These are phyloP conservation scores for Morinoia aosen DNA, from an alignment of 2,888 invertebrate genomes.

Conservation along the genomic window DNA sequence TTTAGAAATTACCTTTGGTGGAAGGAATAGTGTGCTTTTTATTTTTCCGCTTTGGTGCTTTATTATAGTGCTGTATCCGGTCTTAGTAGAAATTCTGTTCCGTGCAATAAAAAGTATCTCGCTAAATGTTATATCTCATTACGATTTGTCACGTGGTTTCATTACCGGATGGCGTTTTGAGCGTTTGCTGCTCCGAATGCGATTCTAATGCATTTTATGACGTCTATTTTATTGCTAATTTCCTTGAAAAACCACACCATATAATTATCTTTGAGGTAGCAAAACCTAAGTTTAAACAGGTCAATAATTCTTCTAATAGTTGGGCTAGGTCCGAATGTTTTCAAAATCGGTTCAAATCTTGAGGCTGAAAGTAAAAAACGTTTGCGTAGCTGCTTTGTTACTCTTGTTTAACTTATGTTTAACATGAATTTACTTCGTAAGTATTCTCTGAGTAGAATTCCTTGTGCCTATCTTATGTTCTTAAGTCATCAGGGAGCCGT, in stretches of 20 bases:
- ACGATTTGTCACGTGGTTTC: not conserved
- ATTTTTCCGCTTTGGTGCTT: not conserved
- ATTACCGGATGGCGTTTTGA: not conserved
- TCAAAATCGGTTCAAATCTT: not conserved
- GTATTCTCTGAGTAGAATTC: not conserved
- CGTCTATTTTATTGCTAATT: not conserved
- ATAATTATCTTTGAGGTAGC: not conserved
- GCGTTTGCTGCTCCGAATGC: not conserved
- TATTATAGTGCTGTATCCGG: not conserved
- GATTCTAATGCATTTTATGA: not conserved
- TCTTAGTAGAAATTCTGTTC: not conserved
- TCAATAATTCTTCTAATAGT: not conserved
- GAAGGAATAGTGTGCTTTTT: not conserved
- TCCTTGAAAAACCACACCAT: not conserved
- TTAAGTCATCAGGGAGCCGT: too few relatives aligned
- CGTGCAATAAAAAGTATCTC: not conserved
- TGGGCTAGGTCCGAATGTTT: not conserved
- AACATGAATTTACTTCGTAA: not conserved
- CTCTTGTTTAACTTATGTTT: not conserved
- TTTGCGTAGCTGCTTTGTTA: not conserved
- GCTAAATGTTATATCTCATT: not conserved
- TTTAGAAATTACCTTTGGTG: not conserved
- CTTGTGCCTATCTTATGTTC: not conserved
- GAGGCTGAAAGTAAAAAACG: not conserved
- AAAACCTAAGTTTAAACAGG: not conserved